phyloP scores from a whole-genome alignment of 2,113 vertebrate species.

The Pungitius pungitius region DNA sequence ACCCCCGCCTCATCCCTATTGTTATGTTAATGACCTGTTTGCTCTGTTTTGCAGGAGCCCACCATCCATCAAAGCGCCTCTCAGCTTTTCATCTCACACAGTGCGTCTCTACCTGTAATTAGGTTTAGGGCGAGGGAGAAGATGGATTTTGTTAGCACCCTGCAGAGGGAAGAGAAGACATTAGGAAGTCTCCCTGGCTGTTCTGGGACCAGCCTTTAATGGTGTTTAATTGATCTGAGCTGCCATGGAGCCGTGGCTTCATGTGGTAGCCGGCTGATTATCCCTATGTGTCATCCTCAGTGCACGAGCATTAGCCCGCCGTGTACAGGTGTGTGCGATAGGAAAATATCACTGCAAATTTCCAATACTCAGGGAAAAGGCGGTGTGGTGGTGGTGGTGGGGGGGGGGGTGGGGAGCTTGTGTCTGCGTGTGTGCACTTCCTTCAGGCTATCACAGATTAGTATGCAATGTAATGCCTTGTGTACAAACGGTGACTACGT shows the following conservation, averaged over 20 bases:
- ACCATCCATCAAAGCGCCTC: slow-evolving; percentile 68
- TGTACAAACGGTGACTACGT: slow-evolving; percentile 16
- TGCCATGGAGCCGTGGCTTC: slow-evolving; percentile 62
- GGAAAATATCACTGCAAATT: slow-evolving; percentile 31
- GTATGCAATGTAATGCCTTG: slow-evolving; percentile 9
- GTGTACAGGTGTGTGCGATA: slow-evolving; percentile 31
- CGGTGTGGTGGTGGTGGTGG: too few relatives aligned
- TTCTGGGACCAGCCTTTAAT: slow-evolving; percentile 70
- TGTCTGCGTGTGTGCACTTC: slow-evolving; percentile 30
- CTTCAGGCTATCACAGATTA: slow-evolving; percentile 28
- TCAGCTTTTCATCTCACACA: slow-evolving; percentile 63
- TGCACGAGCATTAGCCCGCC: slow-evolving; percentile 32
- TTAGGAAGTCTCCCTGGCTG: slow-evolving; percentile 67
- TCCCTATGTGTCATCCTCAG: slow-evolving; percentile 49
- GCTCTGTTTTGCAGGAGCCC: slow-evolving; percentile 68
- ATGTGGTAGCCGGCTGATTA: slow-evolving; percentile 59
- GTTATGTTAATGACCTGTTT: slow-evolving; percentile 73
- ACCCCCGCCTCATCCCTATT: slow-evolving; percentile 68
- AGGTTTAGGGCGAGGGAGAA: slow-evolving; percentile 55
- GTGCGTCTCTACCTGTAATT: slow-evolving; percentile 78
- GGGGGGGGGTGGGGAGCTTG: slow-evolving; percentile 23
- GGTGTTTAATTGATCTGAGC: slow-evolving; percentile 75
- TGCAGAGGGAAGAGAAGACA: slow-evolving; percentile 61
- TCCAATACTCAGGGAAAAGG: slow-evolving; percentile 1
- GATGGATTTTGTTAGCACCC: slow-evolving; percentile 52